A percentile compares a stretch with the other conserved stretches of the same genome.
phyloP scores from a whole-genome alignment of 35 echinoderm and acorn worm species.

The Eucidaris tribuloides region DNA sequence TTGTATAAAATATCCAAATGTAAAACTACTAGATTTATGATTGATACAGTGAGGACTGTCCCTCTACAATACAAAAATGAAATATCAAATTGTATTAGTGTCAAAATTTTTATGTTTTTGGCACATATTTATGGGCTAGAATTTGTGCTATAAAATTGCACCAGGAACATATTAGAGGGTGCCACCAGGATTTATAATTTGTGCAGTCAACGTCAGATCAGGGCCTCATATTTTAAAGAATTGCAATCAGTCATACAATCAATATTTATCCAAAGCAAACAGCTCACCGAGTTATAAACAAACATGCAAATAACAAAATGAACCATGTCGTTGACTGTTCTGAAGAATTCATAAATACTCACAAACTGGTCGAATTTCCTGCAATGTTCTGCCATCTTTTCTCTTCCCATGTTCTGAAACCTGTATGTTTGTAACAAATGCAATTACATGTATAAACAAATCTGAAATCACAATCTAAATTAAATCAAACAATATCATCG shows the following conservation, averaged over 20 bases:
- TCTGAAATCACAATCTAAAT: background rate
- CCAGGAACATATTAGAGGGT: too few relatives aligned
- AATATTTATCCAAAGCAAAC: background rate
- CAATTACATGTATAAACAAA: background rate
- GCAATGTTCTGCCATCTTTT: conserved; percentile 22
- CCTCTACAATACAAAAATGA: too few relatives aligned
- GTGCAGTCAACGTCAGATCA: background rate
- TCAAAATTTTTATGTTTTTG: too few relatives aligned
- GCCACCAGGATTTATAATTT: background rate
- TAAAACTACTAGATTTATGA: too few relatives aligned
- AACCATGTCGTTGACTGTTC: background rate
- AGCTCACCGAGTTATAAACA: background rate
- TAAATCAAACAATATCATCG: background rate
- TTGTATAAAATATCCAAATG: too few relatives aligned
- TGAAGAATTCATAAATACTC: too few relatives aligned
- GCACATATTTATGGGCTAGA: too few relatives aligned
- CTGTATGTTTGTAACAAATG: conserved; percentile 4
- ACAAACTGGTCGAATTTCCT: conserved; percentile 56
- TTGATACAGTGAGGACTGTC: too few relatives aligned
- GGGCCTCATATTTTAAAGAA: background rate
- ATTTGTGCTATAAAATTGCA: too few relatives aligned
- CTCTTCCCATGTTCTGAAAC: conserved; percentile 32
- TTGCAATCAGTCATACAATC: background rate
- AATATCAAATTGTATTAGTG: too few relatives aligned
- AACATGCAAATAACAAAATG: background rate